phyloP scores from a whole-genome alignment of 1,140 invertebrate species.

The Caenorhabditis briggsae region DNA sequence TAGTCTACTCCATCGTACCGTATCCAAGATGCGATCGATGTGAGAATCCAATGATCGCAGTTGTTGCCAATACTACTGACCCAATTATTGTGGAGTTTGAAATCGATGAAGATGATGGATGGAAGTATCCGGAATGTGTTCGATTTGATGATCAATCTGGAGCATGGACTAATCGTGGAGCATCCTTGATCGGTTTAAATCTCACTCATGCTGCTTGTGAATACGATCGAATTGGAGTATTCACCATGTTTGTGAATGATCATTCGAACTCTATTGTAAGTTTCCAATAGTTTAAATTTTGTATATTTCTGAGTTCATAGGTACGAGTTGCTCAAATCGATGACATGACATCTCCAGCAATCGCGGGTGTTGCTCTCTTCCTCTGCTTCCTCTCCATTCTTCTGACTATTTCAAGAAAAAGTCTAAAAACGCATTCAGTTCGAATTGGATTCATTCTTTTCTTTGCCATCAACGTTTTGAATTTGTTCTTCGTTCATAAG shows the following conservation, averaged over 20 bases:
- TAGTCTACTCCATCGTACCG: slow-evolving; percentile 64
- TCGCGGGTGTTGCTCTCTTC: slow-evolving; percentile 56
- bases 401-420: slow-evolving; percentile 41
- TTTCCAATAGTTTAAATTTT: not conserved
- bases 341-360: slow-evolving; percentile 47
- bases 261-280: slow-evolving; percentile 67
- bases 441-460: slow-evolving; percentile 59
- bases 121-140: slow-evolving; percentile 72
- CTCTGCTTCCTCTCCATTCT: slow-evolving; percentile 59
- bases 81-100: slow-evolving; percentile 68
- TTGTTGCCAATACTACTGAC: slow-evolving; percentile 58
- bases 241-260: slow-evolving; percentile 65
- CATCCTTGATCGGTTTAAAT: slow-evolving; percentile 70
- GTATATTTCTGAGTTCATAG: slow-evolving; percentile 20
- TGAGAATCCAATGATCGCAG: slow-evolving; percentile 62
- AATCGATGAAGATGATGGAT: slow-evolving; percentile 65
- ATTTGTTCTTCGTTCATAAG: slow-evolving; percentile 60
- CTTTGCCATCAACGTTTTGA: slow-evolving; percentile 58
- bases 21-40: slow-evolving; percentile 61
- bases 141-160: slow-evolving; percentile 57
- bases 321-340: slow-evolving; percentile 54
- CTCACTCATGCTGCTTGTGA: slow-evolving; percentile 70
- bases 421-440: slow-evolving; percentile 55
- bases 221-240: slow-evolving; percentile 66
- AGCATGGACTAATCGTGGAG: slow-evolving; percentile 50